These are phyloP conservation scores for Pocillopora damicornis DNA, from an alignment of 64 coral and sea anemone species.

Conservation along the genomic window DNA sequence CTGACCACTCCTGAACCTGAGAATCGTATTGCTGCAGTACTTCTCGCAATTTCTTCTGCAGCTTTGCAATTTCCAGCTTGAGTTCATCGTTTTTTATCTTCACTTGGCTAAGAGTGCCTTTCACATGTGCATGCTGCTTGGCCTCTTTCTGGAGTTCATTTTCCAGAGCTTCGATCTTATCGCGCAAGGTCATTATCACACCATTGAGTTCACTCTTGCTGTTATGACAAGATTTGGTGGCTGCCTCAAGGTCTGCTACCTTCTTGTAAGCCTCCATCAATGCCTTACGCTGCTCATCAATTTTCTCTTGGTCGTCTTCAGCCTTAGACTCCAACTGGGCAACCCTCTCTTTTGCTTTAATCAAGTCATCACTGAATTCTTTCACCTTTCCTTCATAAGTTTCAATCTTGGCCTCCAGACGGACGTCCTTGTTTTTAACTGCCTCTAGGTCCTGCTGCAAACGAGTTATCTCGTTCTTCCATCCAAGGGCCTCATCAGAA, in stretches of 20 bases:
- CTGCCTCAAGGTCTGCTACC: constrained; percentile 85
- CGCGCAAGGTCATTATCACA: constrained; percentile 67
- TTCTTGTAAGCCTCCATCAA: constrained; percentile 81
- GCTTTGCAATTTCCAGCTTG: constrained; percentile 72
- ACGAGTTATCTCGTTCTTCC: constrained; percentile 78
- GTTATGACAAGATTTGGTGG: constrained; percentile 62
- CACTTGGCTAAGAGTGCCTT: constrained; percentile 76
- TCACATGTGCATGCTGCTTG: constrained; percentile 81
- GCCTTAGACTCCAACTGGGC: constrained; percentile 69
- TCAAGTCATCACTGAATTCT: constrained; percentile 71
- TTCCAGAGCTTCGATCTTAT: constrained; percentile 72
- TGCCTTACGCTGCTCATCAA: constrained; percentile 82
- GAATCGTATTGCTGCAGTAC: constrained; percentile 79
- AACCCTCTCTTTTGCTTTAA: constrained; percentile 80
- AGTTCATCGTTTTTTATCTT: constrained; percentile 81
- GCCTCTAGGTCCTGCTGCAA: constrained; percentile 70
- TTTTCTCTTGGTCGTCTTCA: constrained; percentile 71
- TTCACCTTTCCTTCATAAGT: constrained; percentile 81
- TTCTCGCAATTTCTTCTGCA: constrained; percentile 84
- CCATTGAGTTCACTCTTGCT: constrained; percentile 70
- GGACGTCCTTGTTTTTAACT: constrained; percentile 70
- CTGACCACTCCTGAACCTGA: constrained; percentile 59
- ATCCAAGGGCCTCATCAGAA: constrained; percentile 68
- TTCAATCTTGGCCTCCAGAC: constrained; percentile 69
- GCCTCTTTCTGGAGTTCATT: constrained; percentile 92